A percentile compares a stretch with the other conserved stretches of the same genome.
Evolutionary conservation across 2,113 vertebrate genomes (phyloP).

Genomic region (Coryphaenoides rupestris): DNA sequence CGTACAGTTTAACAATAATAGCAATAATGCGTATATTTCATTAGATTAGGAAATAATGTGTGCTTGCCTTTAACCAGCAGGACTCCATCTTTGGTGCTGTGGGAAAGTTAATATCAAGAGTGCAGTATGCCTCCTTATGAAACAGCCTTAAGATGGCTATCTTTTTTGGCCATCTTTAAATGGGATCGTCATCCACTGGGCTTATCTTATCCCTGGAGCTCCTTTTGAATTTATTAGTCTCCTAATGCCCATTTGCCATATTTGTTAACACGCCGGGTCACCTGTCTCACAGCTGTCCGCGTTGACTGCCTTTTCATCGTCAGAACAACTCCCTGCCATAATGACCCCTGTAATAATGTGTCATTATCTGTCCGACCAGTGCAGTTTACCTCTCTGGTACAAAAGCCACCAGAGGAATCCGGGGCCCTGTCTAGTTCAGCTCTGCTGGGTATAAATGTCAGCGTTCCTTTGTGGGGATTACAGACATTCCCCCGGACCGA

Average conservation of each 20-base stretch:
- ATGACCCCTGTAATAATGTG: conserved; percentile 68
- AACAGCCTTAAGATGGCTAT: conserved; percentile 43
- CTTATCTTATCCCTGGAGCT: conserved; percentile 51
- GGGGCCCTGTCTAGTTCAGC: conserved; percentile 63
- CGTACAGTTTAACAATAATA: not conserved
- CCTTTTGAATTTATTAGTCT: conserved; percentile 63
- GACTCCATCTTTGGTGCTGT: conserved; percentile 34
- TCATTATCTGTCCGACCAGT: conserved; percentile 67
- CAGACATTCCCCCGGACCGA: conserved; percentile 66
- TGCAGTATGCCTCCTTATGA: conserved; percentile 36
- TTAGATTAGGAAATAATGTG: conserved; percentile 2
- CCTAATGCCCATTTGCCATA: conserved; percentile 62
- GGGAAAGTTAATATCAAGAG: conserved; percentile 47
- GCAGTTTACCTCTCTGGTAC: conserved; percentile 55
- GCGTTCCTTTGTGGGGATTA: conserved; percentile 70
- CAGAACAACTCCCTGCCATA: conserved; percentile 65
- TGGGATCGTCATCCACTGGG: conserved; percentile 42
- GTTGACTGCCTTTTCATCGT: conserved; percentile 65
- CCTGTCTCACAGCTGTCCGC: conserved; percentile 65
- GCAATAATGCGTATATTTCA: not conserved
- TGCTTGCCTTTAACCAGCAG: not conserved
- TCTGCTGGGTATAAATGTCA: conserved; percentile 76
- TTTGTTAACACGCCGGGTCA: conserved; percentile 66
- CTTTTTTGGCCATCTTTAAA: conserved; percentile 43
- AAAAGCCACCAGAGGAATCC: conserved; percentile 64